These are phyloP conservation scores for Caloenas nicobarica DNA, from an alignment of 2,113 vertebrate species.

Conservation along the genomic window DNA sequence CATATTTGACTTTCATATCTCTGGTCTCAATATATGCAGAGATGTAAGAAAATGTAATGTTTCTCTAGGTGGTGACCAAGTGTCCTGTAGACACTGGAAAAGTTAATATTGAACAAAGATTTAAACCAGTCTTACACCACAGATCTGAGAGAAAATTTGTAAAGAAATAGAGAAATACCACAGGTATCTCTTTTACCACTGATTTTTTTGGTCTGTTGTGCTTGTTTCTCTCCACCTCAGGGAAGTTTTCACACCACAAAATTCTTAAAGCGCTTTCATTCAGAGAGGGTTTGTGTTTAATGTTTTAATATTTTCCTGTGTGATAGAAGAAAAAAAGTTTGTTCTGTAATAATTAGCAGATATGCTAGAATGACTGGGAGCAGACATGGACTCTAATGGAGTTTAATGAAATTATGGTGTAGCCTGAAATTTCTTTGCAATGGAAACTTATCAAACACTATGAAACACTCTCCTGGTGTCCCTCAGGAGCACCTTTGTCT, in stretches of 20 bases:
- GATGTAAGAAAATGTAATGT: neutral
- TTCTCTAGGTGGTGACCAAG: neutral
- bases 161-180: neutral
- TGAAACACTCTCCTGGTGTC: neutral
- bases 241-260: neutral
- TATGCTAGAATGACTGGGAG: neutral
- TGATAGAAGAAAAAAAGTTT: neutral
- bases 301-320: neutral
- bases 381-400: neutral
- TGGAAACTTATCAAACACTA: neutral
- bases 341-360: neutral
- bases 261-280: neutral
- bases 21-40: neutral
- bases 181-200: neutral
- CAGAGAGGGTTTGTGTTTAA: neutral
- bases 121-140: neutral
- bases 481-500: neutral
- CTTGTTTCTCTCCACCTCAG: neutral
- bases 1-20: neutral
- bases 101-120: neutral
- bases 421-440: neutral
- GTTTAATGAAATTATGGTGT: neutral
- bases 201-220: neutral
- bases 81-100: neutral
- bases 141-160: neutral